Evolutionary conservation across 2,888 invertebrate species (phyloP), one percentile per base, ranked within the genome.

Genomic region (Nemurella pictetii): DNA sequence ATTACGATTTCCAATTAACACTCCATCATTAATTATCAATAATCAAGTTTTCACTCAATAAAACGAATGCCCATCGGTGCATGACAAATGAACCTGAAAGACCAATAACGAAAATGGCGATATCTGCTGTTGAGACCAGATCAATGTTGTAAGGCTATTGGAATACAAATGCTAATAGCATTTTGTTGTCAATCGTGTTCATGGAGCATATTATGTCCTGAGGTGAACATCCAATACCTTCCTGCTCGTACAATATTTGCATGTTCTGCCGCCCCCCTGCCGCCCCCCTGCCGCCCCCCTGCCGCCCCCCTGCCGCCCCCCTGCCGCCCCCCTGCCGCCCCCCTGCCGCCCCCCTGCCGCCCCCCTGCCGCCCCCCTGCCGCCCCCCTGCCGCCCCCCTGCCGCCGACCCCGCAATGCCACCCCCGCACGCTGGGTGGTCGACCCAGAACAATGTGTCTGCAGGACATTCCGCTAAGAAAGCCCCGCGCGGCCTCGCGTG

Each of bases 311-410:
- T 15, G 1, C 78, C 78, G n/a, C 78, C 78, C 78, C 30, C 78
- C 74, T 5, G 28, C 78, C 78, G n/a, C 30, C 28, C 78, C 78
- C n/a, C 15, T 15, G 1, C 78, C 78, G n/a, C 78, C 78, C 78
- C 30, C 78, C 74, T 5, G 28, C 78, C 78, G n/a, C 30, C 28
- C 78, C 78, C n/a, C 15, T 15, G 1, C 78, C 78, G n/a, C 78
- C 78, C 78, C 30, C 78, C 74, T 5, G 28, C 78, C 78, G n/a
- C 30, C 28, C 78, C 78, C n/a, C 15, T 15, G 1, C 78, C 78
- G n/a, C 78, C 78, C 78, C 30, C 78, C 74, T 5, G 28, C 78
- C 78, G n/a, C 30, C 28, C 78, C 78, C n/a, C n/a, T n/a, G n/a
- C n/a, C 55, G 55, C 55, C 20, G 55, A 2, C 32, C 3, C 32